A percentile compares a stretch with the other conserved stretches of the same genome.
Evolutionary conservation across 1,140 invertebrate species (phyloP).

Genomic region (Formica selysi): DNA sequence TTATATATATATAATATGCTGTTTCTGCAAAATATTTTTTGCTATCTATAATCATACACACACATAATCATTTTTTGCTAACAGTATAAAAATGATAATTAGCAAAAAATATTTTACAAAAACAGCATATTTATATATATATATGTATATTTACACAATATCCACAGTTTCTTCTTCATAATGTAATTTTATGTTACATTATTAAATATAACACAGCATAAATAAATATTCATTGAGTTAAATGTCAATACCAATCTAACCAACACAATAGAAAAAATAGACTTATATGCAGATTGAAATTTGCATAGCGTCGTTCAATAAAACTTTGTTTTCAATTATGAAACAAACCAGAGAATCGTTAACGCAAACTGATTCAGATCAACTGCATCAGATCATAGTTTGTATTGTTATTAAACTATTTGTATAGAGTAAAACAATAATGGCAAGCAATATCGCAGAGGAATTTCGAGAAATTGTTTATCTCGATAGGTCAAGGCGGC

Average conservation of each 20-base stretch:
- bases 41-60: not conserved
- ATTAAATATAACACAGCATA: not conserved
- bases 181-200: too few relatives aligned
- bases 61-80: not conserved
- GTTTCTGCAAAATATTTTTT: not conserved
- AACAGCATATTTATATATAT: too few relatives aligned
- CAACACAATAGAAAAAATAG: not conserved
- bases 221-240: not conserved
- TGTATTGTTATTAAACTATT: constrained; percentile 7
- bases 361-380: not conserved
- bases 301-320: not conserved
- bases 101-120: too few relatives aligned
- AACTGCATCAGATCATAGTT: constrained; percentile 9
- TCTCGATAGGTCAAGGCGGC: not conserved
- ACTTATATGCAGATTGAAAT: not conserved
- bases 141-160: too few relatives aligned
- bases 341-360: constrained; percentile 15
- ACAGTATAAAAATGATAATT: not conserved
- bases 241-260: not conserved
- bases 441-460: not conserved
- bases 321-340: constrained; percentile 15
- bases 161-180: too few relatives aligned
- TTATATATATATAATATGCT: too few relatives aligned
- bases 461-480: not conserved
- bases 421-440: not conserved